Evolutionary conservation across 2,113 vertebrate species (phyloP).

Genomic region (Chunga burmeisteri): DNA sequence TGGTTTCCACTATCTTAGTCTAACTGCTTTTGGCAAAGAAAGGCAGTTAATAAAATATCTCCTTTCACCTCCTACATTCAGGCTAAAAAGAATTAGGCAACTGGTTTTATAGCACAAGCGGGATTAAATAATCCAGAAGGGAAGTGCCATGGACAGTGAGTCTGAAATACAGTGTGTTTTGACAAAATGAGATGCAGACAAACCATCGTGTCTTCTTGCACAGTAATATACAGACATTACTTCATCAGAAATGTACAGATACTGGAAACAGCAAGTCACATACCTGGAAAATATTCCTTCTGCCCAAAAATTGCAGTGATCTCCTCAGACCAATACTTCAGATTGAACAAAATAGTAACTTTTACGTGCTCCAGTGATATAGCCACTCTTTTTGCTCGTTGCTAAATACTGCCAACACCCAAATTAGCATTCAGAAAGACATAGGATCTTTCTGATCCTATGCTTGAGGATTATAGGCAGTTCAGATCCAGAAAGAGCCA

Average conservation of each 20-base stretch:
- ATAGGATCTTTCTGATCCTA: no score
- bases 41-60: background rate
- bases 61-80: background rate
- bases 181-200: background rate
- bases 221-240: background rate
- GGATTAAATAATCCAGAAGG: background rate
- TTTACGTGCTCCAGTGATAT: background rate
- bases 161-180: background rate
- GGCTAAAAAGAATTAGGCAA: background rate
- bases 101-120: background rate
- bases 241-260: background rate
- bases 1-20: background rate
- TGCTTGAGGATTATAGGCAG: background rate
- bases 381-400: background rate
- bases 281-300: background rate
- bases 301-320: background rate
- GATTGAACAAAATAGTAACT: background rate
- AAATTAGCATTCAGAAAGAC: background rate
- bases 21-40: background rate
- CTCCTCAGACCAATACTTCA: background rate
- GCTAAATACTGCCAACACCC: background rate
- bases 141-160: background rate
- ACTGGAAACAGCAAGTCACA: background rate
- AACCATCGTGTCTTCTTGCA: background rate
- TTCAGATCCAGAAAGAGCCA: background rate